phyloP scores from a whole-genome alignment of 2,113 vertebrate species.

The Stictonetta naevosa region DNA sequence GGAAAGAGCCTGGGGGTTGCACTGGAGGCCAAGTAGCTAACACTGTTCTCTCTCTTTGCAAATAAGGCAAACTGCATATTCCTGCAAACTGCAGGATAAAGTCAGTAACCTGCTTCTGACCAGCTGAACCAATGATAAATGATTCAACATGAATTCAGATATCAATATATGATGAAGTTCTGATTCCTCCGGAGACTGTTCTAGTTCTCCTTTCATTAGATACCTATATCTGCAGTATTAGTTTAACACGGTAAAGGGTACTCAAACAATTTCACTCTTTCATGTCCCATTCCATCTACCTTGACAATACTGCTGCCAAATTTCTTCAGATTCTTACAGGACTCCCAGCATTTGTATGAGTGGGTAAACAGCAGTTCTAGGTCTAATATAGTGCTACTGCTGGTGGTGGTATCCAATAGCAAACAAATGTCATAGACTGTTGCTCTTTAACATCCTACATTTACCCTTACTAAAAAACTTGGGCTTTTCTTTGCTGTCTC shows the following conservation, averaged over 20 bases:
- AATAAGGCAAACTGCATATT: background rate
- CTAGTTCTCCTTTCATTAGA: background rate
- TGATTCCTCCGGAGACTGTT: background rate
- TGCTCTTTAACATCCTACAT: background rate
- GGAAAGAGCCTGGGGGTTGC: background rate
- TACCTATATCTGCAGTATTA: background rate
- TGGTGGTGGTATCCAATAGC: background rate
- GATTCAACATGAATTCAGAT: background rate
- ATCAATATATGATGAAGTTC: background rate
- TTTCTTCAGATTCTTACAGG: background rate
- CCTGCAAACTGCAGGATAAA: background rate
- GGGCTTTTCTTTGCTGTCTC: background rate
- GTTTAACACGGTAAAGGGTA: background rate
- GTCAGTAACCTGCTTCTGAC: background rate
- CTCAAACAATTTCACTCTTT: background rate
- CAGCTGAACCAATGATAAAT: background rate
- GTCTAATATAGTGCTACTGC: background rate
- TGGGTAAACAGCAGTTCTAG: background rate
- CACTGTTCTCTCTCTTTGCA: background rate
- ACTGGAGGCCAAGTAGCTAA: background rate
- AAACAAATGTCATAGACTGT: background rate
- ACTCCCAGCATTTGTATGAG: background rate
- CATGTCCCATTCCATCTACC: background rate
- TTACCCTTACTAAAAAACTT: background rate
- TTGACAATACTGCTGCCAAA: background rate